These are phyloP conservation scores for Masticophis lateralis DNA, from an alignment of 2,797 vertebrate species.

Conservation along the genomic window DNA sequence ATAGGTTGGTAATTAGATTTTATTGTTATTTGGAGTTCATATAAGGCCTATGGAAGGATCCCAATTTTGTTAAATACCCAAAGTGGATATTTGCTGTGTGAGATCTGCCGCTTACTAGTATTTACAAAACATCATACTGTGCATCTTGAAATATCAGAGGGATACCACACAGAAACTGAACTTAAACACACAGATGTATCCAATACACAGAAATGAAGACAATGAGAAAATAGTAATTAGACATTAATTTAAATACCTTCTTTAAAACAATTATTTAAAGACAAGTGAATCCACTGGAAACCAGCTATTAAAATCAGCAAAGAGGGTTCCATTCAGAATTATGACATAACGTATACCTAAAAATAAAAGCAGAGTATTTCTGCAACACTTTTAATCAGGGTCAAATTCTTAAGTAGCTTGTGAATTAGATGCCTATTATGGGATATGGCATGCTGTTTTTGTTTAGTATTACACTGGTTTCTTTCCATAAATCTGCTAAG, in stretches of 20 bases:
- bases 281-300: conserved; percentile 13
- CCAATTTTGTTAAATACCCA: conserved; percentile 66
- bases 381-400: conserved; percentile 6
- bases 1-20: conserved; percentile 60
- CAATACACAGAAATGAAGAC: conserved; percentile 25
- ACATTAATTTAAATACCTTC: conserved; percentile 21
- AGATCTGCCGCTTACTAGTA: conserved; percentile 47
- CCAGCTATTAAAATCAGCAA: neutral
- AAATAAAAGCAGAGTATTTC: neutral
- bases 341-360: neutral
- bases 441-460: neutral
- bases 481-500: neutral
- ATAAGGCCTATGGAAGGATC: conserved; percentile 56
- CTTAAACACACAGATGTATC: conserved; percentile 48
- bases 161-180: conserved; percentile 44
- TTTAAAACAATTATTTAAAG: conserved; percentile 17
- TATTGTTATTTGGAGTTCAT: conserved; percentile 61
- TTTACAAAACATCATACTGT: conserved; percentile 54
- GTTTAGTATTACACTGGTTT: neutral
- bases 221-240: conserved; percentile 31
- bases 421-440: conserved; percentile 4
- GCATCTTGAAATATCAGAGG: conserved; percentile 51
- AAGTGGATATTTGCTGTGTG: conserved; percentile 51
- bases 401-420: conserved; percentile 7
- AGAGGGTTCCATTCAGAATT: neutral